phyloP scores from a whole-genome alignment of 2,797 vertebrate genomes.

The Premnoplex brunnescens region DNA sequence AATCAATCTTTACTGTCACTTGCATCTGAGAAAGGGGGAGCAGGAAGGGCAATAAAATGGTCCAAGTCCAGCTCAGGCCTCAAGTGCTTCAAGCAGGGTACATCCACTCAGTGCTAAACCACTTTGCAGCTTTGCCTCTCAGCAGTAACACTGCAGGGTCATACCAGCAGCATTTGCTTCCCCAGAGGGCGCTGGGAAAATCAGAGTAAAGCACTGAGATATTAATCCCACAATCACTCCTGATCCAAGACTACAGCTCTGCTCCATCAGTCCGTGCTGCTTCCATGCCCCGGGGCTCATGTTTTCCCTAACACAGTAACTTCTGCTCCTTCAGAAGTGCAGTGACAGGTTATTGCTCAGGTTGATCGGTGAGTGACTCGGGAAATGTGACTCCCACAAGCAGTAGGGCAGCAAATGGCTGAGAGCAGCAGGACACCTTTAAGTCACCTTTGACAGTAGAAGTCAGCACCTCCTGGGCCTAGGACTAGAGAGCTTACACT shows the following conservation, averaged over 20 bases:
- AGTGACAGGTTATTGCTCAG: neutral
- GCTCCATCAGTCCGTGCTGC: neutral
- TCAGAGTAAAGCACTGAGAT: neutral
- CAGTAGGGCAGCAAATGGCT: accelerated
- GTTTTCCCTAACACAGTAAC: neutral
- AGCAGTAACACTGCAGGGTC: neutral
- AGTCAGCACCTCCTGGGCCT: neutral
- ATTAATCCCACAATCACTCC: neutral
- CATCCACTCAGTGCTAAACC: neutral
- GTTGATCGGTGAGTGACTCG: neutral
- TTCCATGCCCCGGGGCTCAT: neutral
- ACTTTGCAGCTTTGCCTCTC: neutral
- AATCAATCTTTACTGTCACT: neutral
- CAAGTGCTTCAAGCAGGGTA: neutral
- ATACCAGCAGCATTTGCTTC: neutral
- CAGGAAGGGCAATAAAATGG: neutral
- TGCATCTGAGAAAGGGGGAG: neutral
- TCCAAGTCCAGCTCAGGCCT: neutral
- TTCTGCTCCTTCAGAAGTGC: neutral
- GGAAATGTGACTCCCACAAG: neutral
- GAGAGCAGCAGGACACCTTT: neutral
- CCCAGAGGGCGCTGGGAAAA: neutral
- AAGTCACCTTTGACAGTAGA: neutral
- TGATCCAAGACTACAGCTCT: neutral
- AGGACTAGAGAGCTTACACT: neutral